phyloP scores from a whole-genome alignment of 2,113 vertebrate species.

The Bucco capensis region DNA sequence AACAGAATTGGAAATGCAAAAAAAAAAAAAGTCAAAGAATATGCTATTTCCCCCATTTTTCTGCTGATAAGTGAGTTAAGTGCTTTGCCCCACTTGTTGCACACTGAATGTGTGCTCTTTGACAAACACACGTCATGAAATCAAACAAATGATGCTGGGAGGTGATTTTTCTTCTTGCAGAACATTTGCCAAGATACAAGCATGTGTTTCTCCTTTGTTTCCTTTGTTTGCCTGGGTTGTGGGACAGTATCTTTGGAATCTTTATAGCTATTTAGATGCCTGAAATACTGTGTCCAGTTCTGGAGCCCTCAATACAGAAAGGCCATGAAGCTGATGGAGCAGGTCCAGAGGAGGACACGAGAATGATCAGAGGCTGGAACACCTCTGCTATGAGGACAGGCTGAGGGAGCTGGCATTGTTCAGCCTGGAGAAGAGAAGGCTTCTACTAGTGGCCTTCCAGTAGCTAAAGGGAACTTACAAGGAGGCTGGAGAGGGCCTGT shows the following conservation, averaged over 20 bases:
- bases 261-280: not conserved
- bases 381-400: no score
- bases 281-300: no score
- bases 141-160: not conserved
- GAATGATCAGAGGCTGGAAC: no score
- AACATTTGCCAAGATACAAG: not conserved
- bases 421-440: no score
- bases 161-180: not conserved
- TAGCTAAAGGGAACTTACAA: no score
- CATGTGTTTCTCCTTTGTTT: not conserved
- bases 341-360: no score
- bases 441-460: no score
- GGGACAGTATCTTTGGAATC: not conserved
- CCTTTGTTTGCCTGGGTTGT: not conserved
- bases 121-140: not conserved
- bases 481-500: no score
- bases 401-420: no score
- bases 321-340: no score
- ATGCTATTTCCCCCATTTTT: not conserved
- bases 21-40: slow-evolving; percentile 16
- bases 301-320: no score
- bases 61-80: not conserved
- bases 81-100: not conserved
- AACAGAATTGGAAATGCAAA: not conserved
- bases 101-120: not conserved